Conservation (phyloP, 2,113 vertebrate species). For the Elgaria multicarinata region DNA sequence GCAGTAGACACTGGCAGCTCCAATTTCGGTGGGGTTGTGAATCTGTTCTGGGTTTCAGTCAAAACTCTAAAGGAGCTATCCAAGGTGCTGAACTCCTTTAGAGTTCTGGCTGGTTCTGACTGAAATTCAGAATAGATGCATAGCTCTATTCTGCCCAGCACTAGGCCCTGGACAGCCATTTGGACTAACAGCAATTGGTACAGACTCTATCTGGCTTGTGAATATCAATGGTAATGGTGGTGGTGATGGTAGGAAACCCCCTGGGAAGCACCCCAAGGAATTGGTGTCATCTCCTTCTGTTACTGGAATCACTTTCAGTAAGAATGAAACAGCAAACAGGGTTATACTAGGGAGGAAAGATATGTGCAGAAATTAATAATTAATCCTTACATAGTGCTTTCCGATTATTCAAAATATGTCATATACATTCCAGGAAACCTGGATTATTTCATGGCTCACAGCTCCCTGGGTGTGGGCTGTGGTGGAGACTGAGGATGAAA, state of each 20-base stretch:
- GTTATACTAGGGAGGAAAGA: neutral
- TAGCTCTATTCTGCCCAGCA: too few species aligned
- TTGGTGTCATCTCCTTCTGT: neutral
- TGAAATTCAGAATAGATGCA: too few species aligned
- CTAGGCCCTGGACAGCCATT: neutral
- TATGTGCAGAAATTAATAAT: neutral
- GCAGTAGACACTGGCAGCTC: too few species aligned
- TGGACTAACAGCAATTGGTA: neutral
- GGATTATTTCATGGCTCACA: neutral
- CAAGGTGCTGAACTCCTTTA: too few species aligned
- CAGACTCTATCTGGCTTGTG: neutral
- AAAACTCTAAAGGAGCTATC: too few species aligned
- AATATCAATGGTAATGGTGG: neutral
- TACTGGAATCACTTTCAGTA: neutral
- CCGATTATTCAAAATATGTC: neutral
- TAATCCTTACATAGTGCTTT: neutral
- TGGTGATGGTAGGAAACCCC: neutral
- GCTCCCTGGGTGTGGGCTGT: neutral
- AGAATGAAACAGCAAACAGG: too few species aligned
- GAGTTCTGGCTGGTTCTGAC: too few species aligned
- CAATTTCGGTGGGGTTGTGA: too few species aligned
- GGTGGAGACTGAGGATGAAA: neutral
- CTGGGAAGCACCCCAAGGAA: neutral
- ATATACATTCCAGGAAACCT: neutral
- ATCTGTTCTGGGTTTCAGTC: too few species aligned